phyloP scores from a whole-genome alignment of 2,888 invertebrate genomes.

The Leptinotarsa rubiginosa region DNA sequence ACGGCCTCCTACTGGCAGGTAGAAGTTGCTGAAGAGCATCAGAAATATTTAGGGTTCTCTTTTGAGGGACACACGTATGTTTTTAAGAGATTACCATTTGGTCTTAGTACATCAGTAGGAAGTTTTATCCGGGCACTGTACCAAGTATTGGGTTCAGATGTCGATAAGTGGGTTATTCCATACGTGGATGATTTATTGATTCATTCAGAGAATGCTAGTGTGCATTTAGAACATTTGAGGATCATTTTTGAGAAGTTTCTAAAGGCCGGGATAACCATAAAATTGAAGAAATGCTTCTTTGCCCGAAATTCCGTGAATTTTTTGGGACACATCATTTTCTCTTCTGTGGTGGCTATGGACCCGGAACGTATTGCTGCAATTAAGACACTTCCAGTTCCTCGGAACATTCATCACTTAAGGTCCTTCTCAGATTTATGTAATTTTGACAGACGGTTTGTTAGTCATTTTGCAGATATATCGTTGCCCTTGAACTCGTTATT shows the following conservation, averaged over 20 bases:
- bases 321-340: slow-evolving; percentile 21
- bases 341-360: slow-evolving; percentile 3
- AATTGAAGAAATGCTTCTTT: slow-evolving; percentile 21
- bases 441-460: slow-evolving; percentile 20
- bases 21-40: background rate
- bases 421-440: slow-evolving; percentile 12
- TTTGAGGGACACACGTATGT: slow-evolving; percentile 33
- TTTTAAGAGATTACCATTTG: slow-evolving; percentile 22
- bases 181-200: too few species aligned
- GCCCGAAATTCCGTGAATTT: slow-evolving; percentile 7
- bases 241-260: too few species aligned
- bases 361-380: slow-evolving; percentile 8
- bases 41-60: slow-evolving; percentile 28
- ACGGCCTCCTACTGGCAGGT: slow-evolving; percentile 36
- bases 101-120: slow-evolving; percentile 13
- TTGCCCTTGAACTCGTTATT: too few species aligned
- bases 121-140: slow-evolving; percentile 21
- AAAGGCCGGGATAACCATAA: too few species aligned
- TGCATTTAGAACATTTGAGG: too few species aligned
- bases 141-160: slow-evolving; percentile 9
- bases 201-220: too few species aligned
- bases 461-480: slow-evolving; percentile 4
- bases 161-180: too few species aligned
- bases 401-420: slow-evolving; percentile 5
- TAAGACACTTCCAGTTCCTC: background rate